Evolutionary conservation across 2,797 vertebrate species (phyloP).

Genomic region (Spea hammondii): DNA sequence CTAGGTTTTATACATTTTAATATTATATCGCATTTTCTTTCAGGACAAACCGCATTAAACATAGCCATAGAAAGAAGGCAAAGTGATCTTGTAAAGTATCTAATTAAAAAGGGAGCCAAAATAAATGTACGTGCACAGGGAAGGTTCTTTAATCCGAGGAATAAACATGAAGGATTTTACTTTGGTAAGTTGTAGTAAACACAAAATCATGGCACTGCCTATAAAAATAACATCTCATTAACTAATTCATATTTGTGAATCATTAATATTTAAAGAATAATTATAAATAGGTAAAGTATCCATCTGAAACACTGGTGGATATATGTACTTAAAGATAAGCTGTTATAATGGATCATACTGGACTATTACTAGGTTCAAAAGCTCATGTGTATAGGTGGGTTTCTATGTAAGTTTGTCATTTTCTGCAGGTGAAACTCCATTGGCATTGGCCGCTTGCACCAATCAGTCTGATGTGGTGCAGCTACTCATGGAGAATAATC

Average conservation of each 20-base stretch:
- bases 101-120: slow-evolving; percentile 72
- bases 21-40: not conserved
- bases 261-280: too few relatives aligned
- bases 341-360: too few relatives aligned
- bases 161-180: slow-evolving; percentile 74
- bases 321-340: too few relatives aligned
- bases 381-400: too few relatives aligned
- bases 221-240: not conserved
- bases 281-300: too few relatives aligned
- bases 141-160: slow-evolving; percentile 74
- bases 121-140: slow-evolving; percentile 72
- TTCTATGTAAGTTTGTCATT: too few relatives aligned
- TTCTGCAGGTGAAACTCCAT: slow-evolving; percentile 67
- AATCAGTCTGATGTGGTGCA: slow-evolving; percentile 75
- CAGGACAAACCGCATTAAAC: slow-evolving; percentile 76
- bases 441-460: slow-evolving; percentile 73
- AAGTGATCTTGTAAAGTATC: slow-evolving; percentile 65
- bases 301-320: too few relatives aligned
- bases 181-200: slow-evolving; percentile 66
- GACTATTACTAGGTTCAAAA: too few relatives aligned
- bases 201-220: not conserved
- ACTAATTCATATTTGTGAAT: too few relatives aligned
- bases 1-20: too few relatives aligned
- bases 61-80: slow-evolving; percentile 76
- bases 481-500: slow-evolving; percentile 71